These are phyloP conservation scores for Sebastes oblongus DNA, from an alignment of 2,797 vertebrate species.

Conservation along the genomic window DNA sequence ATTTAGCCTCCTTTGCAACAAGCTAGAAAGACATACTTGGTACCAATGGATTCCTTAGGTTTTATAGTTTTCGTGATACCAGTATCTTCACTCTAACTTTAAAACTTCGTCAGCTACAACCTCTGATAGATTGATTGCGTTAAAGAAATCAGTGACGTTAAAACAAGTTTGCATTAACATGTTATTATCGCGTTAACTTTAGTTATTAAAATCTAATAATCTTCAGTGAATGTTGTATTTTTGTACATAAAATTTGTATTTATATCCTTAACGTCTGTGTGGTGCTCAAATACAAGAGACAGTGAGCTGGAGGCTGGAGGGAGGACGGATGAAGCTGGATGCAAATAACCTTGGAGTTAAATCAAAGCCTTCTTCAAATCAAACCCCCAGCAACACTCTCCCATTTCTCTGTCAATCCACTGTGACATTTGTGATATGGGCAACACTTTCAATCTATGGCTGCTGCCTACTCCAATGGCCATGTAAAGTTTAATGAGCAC, in stretches of 20 bases:
- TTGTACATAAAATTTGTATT: neutral
- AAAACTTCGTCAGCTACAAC: too few relatives aligned
- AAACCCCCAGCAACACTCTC: conserved; percentile 64
- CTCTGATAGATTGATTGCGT: too few relatives aligned
- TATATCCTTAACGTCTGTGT: neutral
- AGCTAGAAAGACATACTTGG: accelerated
- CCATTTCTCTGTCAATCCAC: conserved; percentile 70
- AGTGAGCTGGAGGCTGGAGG: neutral
- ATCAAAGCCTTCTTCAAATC: conserved; percentile 78
- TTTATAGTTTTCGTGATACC: too few relatives aligned
- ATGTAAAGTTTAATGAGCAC: conserved; percentile 86
- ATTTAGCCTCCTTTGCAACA: too few relatives aligned
- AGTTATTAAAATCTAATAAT: neutral
- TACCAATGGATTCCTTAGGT: too few relatives aligned
- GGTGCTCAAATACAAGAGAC: conserved; percentile 18
- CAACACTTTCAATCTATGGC: conserved; percentile 79
- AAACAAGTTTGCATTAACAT: too few relatives aligned
- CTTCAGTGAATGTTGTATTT: neutral
- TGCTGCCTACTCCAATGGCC: conserved; percentile 76
- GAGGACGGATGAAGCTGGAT: conserved; percentile 37
- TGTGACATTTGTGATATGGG: conserved; percentile 80
- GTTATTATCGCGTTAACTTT: too few relatives aligned
- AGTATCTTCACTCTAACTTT: too few relatives aligned
- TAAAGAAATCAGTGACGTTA: too few relatives aligned
- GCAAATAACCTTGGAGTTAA: conserved; percentile 70